Evolutionary conservation across 2,797 vertebrate genomes (phyloP).

Genomic region (Galagoides demidoff): DNA sequence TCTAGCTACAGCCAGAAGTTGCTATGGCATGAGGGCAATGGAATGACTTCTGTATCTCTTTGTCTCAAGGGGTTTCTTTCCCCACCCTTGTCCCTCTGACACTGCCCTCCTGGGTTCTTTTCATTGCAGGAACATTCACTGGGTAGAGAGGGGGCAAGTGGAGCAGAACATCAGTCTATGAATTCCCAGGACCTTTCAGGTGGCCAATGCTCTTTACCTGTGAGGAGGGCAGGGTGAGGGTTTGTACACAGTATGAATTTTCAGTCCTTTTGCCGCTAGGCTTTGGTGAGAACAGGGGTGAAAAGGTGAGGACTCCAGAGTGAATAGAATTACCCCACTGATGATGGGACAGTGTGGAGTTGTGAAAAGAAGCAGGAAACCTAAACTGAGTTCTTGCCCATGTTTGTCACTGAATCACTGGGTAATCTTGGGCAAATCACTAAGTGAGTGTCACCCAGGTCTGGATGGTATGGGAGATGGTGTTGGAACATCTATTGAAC

Average conservation of each 20-base stretch:
- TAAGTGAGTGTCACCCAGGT: neutral
- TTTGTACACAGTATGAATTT: neutral
- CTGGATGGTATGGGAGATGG: neutral
- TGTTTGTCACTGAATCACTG: neutral
- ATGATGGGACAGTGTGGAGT: neutral
- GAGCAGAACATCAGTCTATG: conserved; percentile 54
- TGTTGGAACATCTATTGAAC: neutral
- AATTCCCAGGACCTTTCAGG: conserved; percentile 60
- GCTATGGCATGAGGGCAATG: neutral
- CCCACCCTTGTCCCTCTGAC: conserved; percentile 38
- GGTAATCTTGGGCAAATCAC: neutral
- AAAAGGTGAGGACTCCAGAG: neutral
- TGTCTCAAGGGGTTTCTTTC: conserved; percentile 59
- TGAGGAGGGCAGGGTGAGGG: conserved; percentile 36
- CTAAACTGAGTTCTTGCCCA: neutral
- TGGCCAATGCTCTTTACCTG: conserved; percentile 79
- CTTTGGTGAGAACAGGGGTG: neutral
- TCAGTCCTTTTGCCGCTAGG: neutral
- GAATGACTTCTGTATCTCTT: neutral
- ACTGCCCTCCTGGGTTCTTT: conserved; percentile 48
- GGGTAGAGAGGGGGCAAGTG: neutral
- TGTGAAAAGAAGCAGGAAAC: neutral
- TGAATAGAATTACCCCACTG: neutral
- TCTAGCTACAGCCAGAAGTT: neutral
- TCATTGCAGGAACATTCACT: conserved; percentile 68